Evolutionary conservation across 1,140 invertebrate species (phyloP).

Genomic region (Aricia agestis): DNA sequence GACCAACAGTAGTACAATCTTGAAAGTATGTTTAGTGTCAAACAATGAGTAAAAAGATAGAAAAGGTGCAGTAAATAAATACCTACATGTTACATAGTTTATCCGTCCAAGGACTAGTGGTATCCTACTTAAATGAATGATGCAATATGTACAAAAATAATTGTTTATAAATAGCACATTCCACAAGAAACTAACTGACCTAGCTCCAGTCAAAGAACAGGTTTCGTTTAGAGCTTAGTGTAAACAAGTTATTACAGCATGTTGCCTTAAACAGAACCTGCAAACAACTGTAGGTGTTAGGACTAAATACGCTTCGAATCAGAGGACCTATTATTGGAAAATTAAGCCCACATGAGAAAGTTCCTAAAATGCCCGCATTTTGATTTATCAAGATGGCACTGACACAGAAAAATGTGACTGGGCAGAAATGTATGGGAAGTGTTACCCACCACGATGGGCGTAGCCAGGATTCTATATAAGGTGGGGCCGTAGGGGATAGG

Average conservation of each 20-base stretch:
- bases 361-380: background rate
- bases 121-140: background rate
- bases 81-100: background rate
- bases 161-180: conserved; percentile 4
- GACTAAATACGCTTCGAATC: background rate
- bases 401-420: background rate
- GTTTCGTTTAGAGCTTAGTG: background rate
- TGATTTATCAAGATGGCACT: background rate
- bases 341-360: background rate
- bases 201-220: background rate
- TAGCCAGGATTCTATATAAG: too few relatives aligned
- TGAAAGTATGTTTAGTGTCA: background rate
- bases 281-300: background rate
- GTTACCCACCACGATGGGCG: too few relatives aligned
- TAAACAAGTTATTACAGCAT: background rate
- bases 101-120: background rate
- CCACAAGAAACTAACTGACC: background rate
- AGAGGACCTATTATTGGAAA: too few relatives aligned
- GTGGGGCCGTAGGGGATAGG: too few relatives aligned
- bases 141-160: background rate
- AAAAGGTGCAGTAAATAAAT: background rate
- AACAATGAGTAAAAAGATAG: background rate
- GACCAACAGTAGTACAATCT: too few relatives aligned
- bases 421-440: too few relatives aligned
- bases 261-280: background rate